These are phyloP conservation scores for rabbit (Oryctolagus cuniculus) DNA, from an alignment of 2,113 vertebrate species.

Conservation along the genomic window DNA sequence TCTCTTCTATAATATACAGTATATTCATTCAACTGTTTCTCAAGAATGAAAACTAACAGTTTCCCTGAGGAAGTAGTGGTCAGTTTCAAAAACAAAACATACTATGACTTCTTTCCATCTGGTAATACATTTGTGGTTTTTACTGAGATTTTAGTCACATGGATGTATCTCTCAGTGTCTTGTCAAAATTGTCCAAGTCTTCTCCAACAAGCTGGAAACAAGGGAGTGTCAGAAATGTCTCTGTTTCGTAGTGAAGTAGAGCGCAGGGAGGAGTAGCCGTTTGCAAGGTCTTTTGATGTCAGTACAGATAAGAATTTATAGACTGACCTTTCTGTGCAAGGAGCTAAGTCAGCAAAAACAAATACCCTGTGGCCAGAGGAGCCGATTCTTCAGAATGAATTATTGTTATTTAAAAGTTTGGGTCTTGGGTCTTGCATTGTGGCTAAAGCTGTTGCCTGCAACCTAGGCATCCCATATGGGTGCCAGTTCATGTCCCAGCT, in stretches of 20 bases:
- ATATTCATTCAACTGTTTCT: conserved; percentile 4
- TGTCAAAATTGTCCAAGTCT: conserved; percentile 26
- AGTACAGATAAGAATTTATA: conserved; percentile 52
- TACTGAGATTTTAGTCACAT: conserved; percentile 55
- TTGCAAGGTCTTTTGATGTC: conserved; percentile 49
- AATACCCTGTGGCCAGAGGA: background rate
- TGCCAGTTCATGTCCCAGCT: too few species aligned
- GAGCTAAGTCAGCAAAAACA: conserved; percentile 56
- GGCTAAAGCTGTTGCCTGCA: background rate
- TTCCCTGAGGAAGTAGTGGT: conserved; percentile 1
- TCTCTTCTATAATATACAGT: background rate
- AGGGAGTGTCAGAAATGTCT: conserved; percentile 52
- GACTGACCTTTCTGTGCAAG: conserved; percentile 46
- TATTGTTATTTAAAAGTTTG: conserved; percentile 35
- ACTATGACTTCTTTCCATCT: conserved; percentile 6
- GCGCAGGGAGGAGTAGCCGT: conserved; percentile 48
- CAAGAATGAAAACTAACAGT: conserved; percentile 35
- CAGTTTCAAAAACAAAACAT: conserved; percentile 48
- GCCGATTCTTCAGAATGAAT: conserved; percentile 27
- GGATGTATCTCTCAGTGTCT: conserved; percentile 14
- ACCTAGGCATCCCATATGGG: too few species aligned
- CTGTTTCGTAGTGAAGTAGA: conserved; percentile 55
- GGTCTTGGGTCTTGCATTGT: background rate
- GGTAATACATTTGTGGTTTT: conserved; percentile 39
- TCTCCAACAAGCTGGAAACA: conserved; percentile 27